Percentiles rank a stretch among this genome's conserved stretches.
Conservation (phyloP, 1,140 invertebrate species). For the Leptonema lineaticorne region DNA sequence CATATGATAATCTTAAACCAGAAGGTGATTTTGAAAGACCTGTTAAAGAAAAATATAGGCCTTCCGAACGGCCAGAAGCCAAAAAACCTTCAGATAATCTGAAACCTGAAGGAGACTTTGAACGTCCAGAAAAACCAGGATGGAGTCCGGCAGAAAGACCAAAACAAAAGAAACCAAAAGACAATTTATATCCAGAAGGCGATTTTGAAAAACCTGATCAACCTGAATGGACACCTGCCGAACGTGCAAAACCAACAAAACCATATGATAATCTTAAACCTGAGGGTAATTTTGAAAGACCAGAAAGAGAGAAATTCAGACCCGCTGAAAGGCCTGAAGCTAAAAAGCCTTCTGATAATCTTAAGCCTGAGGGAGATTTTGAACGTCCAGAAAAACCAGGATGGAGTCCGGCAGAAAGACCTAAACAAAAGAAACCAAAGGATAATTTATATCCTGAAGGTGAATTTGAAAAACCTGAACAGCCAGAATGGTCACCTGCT, state of each 20-base stretch:
- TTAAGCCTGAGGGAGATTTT: slow-evolving; percentile 69
- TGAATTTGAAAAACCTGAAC: slow-evolving; percentile 55
- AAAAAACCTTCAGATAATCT: slow-evolving; percentile 60
- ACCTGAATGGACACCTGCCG: slow-evolving; percentile 48
- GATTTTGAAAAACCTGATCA: slow-evolving; percentile 60
- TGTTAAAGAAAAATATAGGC: slow-evolving; percentile 47
- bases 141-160: slow-evolving; percentile 47
- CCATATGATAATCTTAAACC: slow-evolving; percentile 56
- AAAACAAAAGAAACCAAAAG: slow-evolving; percentile 50
- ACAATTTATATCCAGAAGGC: slow-evolving; percentile 62
- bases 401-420: slow-evolving; percentile 57
- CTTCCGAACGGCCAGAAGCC: slow-evolving; percentile 52
- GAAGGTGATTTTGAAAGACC: slow-evolving; percentile 66
- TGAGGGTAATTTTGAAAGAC: slow-evolving; percentile 57
- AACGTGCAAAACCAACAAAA: slow-evolving; percentile 47
- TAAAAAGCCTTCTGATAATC: slow-evolving; percentile 56
- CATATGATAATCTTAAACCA: slow-evolving; percentile 61
- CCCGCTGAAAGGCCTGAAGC: slow-evolving; percentile 53
- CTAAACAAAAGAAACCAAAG: slow-evolving; percentile 56
- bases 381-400: slow-evolving; percentile 53
- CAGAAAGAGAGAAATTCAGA: slow-evolving; percentile 46
- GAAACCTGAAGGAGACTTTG: slow-evolving; percentile 63
- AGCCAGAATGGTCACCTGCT: slow-evolving; percentile 47
- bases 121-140: slow-evolving; percentile 48
- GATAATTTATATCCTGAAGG: slow-evolving; percentile 63